Evolutionary conservation across 2,888 invertebrate genomes (phyloP).

Genomic region (Cybosia mesomella): DNA sequence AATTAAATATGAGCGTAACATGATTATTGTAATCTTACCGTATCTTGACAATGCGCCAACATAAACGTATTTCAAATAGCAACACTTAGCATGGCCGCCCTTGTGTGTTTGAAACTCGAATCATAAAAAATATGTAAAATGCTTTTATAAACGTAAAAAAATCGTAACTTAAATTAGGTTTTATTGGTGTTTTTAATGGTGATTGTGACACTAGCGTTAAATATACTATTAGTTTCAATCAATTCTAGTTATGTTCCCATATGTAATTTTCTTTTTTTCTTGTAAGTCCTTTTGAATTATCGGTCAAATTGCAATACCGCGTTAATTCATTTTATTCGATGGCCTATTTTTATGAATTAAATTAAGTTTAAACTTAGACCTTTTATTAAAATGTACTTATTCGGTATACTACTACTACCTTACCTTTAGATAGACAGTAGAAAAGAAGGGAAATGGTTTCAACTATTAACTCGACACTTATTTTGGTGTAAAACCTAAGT

Average conservation of each 20-base stretch:
- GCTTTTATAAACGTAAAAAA: neutral
- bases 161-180: neutral
- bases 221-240: neutral
- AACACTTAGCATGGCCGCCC: conserved; percentile 27
- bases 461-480: too few relatives aligned
- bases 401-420: too few relatives aligned
- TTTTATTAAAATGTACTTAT: neutral
- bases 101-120: neutral
- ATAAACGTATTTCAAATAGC: conserved; percentile 52
- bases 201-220: neutral
- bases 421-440: too few relatives aligned
- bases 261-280: neutral
- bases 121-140: neutral
- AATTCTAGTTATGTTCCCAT: neutral
- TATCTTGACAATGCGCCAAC: conserved; percentile 80
- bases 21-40: conserved; percentile 39
- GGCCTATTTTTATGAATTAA: too few relatives aligned
- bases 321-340: too few relatives aligned
- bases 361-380: neutral
- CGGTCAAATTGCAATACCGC: neutral
- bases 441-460: too few relatives aligned
- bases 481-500: too few relatives aligned
- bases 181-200: neutral
- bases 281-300: neutral
- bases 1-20: conserved; percentile 40